A percentile compares a stretch with the other conserved stretches of the same genome.
Conservation (phyloP, 2,888 invertebrate species). For the Rhagonycha lutea region DNA sequence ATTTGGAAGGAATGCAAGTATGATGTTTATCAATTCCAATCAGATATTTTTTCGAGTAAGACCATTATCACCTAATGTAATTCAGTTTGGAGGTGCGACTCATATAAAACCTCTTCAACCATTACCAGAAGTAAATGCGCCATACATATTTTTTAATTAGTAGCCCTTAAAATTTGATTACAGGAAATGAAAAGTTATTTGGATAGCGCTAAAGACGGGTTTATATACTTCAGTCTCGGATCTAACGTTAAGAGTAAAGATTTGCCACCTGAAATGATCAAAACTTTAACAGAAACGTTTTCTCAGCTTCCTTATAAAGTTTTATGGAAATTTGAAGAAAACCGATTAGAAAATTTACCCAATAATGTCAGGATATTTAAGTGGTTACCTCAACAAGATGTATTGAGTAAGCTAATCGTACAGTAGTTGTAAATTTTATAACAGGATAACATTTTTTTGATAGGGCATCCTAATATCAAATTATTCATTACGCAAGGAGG, state of each 20-base stretch:
- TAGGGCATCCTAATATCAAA: background rate
- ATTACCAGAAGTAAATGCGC: constrained; percentile 39
- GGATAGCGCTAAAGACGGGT: constrained; percentile 32
- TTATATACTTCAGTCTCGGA: constrained; percentile 13
- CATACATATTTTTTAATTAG: background rate
- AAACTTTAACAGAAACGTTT: constrained; percentile 48
- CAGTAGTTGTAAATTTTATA: background rate
- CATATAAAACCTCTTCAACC: constrained; percentile 34
- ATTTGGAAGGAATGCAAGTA: constrained; percentile 41
- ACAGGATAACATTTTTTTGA: background rate
- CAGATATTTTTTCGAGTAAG: constrained; percentile 43
- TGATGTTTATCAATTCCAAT: constrained; percentile 47
- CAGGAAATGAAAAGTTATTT: background rate
- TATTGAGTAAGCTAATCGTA: constrained; percentile 46
- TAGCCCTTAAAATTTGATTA: background rate
- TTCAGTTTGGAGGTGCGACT: constrained; percentile 45
- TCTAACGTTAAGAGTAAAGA: constrained; percentile 3
- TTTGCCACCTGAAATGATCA: constrained; percentile 36
- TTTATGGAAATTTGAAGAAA: constrained; percentile 55
- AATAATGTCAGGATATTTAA: constrained; percentile 51
- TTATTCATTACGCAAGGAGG: constrained; percentile 18
- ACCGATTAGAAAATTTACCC: constrained; percentile 42
- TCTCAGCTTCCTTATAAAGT: constrained; percentile 52
- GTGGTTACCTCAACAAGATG: constrained; percentile 54
- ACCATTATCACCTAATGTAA: constrained; percentile 44